Evolutionary conservation across 2,113 vertebrate genomes (phyloP), one percentile per base, ranked within the genome.

Genomic region (Xerus inauris): DNA sequence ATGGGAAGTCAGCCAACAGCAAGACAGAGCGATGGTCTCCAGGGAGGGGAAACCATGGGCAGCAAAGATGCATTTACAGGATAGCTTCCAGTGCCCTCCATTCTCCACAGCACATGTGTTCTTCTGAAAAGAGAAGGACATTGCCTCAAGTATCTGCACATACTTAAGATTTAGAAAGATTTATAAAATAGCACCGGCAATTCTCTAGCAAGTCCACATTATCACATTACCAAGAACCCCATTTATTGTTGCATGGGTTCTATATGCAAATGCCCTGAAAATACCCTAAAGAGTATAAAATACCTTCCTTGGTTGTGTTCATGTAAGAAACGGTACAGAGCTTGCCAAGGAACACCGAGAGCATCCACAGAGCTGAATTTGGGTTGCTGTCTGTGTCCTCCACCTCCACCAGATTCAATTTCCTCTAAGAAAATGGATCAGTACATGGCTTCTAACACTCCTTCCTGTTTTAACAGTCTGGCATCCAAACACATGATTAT

Each of bases 41-140:
- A 6, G 38, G 8, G 12, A 19, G 19, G 16, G 38, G 51, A 64
- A 64, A 19, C 8, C 49, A 20, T 19, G 19, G 26, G 24, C 87
- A 45, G 45, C 1, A 3, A 51, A 69, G 65, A 38, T 0, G 2
- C 20, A 9, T 62, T 28, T 59, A 10, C 24, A 59, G 10, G 20
- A 10, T 4, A 10, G 1, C 22, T 11, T 3, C 11, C 14, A 54
- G 8, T 16, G 8, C 22, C 24, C 77, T 42, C 40, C 1, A 2
- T 30, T 77, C 22, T 28, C 73, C 45, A 24, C 0, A 20, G 6
- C 16, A 65, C 1, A 6, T 8, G 0, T 0, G 2, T 13, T 69
- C 35, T 87, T 82, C 30, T 71, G 32, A 76, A 38, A 5, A 51
- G 40, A 83, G 19, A 45, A 77, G 2, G 45, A 24, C 7, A 12